phyloP scores from a whole-genome alignment of 1,140 invertebrate species.

The Trinorchestia longiramus region DNA sequence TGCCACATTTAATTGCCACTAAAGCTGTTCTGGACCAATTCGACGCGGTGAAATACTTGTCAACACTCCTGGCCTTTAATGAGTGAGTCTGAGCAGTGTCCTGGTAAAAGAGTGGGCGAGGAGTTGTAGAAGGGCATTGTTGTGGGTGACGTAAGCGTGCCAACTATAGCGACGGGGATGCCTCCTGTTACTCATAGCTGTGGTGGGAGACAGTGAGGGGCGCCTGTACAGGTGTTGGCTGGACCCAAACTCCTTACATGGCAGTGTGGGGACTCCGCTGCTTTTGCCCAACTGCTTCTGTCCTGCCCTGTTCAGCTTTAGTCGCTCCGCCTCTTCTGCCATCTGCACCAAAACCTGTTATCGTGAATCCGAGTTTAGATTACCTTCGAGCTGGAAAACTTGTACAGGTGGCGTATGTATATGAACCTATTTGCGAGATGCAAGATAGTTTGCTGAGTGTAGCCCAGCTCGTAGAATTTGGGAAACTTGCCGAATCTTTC shows the following conservation, averaged over 20 bases:
- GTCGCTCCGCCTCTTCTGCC: not conserved
- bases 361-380: not conserved
- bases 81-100: not conserved
- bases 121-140: not conserved
- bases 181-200: slow-evolving; percentile 9
- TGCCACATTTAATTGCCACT: not conserved
- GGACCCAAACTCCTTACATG: slow-evolving; percentile 31
- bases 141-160: slow-evolving; percentile 20
- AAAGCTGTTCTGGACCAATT: not conserved
- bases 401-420: too few species aligned
- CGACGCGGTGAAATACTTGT: too few species aligned
- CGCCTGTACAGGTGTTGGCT: not conserved
- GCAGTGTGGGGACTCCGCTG: not conserved
- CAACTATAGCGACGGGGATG: slow-evolving; percentile 28
- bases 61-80: not conserved
- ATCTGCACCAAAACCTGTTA: not conserved
- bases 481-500: too few species aligned
- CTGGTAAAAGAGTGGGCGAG: not conserved
- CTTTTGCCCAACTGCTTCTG: not conserved
- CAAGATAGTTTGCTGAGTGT: too few species aligned
- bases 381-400: not conserved
- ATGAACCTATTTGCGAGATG: too few species aligned
- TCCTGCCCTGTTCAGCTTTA: not conserved
- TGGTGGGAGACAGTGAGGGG: not conserved
- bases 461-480: too few species aligned